Percentiles rank a stretch among this genome's conserved stretches.
Evolutionary conservation across 2,113 vertebrate genomes (phyloP).

Genomic region (Tonatia bakeri): DNA sequence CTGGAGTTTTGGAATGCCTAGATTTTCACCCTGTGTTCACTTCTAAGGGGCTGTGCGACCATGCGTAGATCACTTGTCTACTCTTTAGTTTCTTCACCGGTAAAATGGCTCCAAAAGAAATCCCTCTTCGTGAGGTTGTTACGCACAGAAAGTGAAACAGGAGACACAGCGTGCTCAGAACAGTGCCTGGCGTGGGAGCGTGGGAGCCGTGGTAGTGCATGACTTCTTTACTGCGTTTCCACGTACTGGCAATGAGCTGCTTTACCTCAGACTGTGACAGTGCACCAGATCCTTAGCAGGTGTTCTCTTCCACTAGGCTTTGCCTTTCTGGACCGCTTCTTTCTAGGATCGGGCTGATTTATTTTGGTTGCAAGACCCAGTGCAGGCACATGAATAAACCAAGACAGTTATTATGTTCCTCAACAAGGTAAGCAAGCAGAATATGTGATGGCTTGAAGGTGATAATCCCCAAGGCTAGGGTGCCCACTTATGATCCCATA

Average conservation of each 20-base stretch:
- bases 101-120: neutral
- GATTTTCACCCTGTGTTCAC: neutral
- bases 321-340: neutral
- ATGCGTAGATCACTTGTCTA: neutral
- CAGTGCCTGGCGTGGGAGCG: neutral
- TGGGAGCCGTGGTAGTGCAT: accelerated
- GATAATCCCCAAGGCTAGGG: slow-evolving; percentile 20
- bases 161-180: neutral
- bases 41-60: neutral
- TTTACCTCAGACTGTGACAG: neutral
- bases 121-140: neutral
- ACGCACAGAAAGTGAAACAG: neutral
- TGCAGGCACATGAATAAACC: slow-evolving; percentile 50
- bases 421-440: slow-evolving; percentile 43
- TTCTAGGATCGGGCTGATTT: slow-evolving; percentile 36
- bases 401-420: slow-evolving; percentile 29
- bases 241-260: accelerated
- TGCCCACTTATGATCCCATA: slow-evolving; percentile 22
- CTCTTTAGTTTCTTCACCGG: neutral
- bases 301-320: neutral
- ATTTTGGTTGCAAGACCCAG: slow-evolving; percentile 51
- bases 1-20: neutral
- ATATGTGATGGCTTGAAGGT: neutral
- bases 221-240: neutral
- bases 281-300: neutral